A percentile compares a stretch with the other conserved stretches of the same genome.
Conservation (phyloP, 2,113 vertebrate genomes). For the Nothoprocta pentlandii region DNA sequence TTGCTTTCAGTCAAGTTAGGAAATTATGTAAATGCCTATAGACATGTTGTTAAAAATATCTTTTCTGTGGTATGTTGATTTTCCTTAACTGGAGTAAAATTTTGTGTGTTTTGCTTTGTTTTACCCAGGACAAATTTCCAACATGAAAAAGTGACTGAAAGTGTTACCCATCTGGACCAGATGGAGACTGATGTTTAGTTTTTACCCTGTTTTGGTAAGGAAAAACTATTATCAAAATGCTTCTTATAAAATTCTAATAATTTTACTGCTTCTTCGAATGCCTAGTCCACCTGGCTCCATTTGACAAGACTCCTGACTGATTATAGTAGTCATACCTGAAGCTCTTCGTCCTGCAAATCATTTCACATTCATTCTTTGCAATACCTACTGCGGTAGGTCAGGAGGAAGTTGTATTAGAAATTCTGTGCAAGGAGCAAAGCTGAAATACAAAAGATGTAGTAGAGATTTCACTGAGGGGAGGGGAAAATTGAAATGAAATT, state of each 20-base stretch:
- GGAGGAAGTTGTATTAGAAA: background rate
- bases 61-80: background rate
- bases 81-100: background rate
- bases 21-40: background rate
- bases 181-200: background rate
- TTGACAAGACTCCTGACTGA: conserved; percentile 43
- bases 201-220: conserved; percentile 46
- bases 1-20: background rate
- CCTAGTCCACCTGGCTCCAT: conserved; percentile 31
- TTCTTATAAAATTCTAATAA: conserved; percentile 54
- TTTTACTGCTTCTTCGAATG: conserved; percentile 38
- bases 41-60: background rate
- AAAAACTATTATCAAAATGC: conserved; percentile 50
- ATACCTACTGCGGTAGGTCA: background rate
- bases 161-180: background rate
- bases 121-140: background rate
- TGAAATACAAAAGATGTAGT: background rate
- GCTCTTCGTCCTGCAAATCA: background rate
- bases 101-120: background rate
- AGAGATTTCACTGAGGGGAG: background rate
- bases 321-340: background rate
- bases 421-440: background rate
- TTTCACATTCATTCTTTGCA: background rate
- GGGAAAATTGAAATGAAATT: background rate
- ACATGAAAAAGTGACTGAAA: background rate